Evolutionary conservation across 2,113 vertebrate species (phyloP), one percentile per base, ranked within the genome.

Genomic region (Zapornia atra): DNA sequence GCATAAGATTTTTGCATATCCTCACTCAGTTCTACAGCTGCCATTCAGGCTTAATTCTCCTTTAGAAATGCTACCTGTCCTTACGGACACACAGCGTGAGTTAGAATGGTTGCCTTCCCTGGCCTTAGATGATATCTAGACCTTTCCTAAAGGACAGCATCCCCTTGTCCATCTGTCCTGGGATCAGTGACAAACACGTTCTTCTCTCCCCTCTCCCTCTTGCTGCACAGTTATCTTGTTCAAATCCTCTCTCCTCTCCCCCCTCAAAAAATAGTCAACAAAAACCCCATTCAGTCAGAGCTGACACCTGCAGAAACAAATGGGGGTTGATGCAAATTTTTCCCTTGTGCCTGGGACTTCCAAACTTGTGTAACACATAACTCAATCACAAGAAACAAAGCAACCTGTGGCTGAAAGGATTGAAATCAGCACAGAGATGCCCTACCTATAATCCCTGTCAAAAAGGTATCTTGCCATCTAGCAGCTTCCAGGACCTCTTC

Each of bases 51-150:
- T 53, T 60, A 75, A 20, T 3, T 64, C 17, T 71, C 29, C 36
- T 68, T 71, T 33, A 53, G 33, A 81, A 90, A 63, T n/a, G 7
- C 7, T 42, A 16, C 15, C 33, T 79, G 40, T 10, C 29, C 34
- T 73, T 83, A 8, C n/a, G 18, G 33, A 46, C 15, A 33, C 2
- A 1, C 21, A 15, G 5, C 8, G 85, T 1, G 0, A 9, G 26
- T 46, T 36, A 46, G 16, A 82, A 25, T 33, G 9, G 5, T 24
- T 2, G 0, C 14, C 13, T 4, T 78, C 8, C 15, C 11, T 38
- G 50, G n/a, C 12, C 44, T 54, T 5, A 2, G 44, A 16, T 82
- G 44, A 9, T 44, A 26, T 10, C 40, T 77, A n/a, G 6, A 4
- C 24, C 7, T 69, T 24, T 90, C 26, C 7, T 38, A 82, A 82